These are phyloP conservation scores for Drosophila repleta DNA, from an alignment of 1,140 invertebrate genomes.

Conservation along the genomic window DNA sequence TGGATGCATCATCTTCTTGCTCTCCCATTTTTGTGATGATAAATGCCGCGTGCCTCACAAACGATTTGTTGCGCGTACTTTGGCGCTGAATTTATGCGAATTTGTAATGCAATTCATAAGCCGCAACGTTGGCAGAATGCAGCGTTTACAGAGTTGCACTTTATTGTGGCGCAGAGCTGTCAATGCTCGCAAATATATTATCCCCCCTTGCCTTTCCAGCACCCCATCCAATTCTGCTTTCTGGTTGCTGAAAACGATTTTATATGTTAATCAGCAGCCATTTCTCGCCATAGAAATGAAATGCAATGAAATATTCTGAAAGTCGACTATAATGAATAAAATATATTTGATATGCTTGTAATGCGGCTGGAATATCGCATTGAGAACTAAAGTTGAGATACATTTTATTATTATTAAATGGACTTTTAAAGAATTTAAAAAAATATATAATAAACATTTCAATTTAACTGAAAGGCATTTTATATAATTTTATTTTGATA, in stretches of 20 bases:
- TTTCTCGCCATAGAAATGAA: conserved; percentile 43
- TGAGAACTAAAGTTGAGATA: background rate
- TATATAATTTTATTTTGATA: no score
- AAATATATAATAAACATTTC: no score
- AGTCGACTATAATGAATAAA: conserved; percentile 12
- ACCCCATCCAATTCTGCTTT: conserved; percentile 17
- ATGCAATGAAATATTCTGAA: conserved; percentile 21
- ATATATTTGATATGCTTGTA: background rate
- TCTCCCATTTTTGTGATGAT: conserved; percentile 39
- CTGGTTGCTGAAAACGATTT: conserved; percentile 28
- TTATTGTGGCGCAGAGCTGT: conserved; percentile 67
- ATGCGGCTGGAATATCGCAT: background rate
- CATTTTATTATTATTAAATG: no score
- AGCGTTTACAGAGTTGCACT: conserved; percentile 48
- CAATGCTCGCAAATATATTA: conserved; percentile 53
- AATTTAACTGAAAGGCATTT: no score
- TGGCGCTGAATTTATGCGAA: conserved; percentile 69
- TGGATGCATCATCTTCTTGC: conserved; percentile 51
- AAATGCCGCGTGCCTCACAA: conserved; percentile 64
- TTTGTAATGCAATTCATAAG: conserved; percentile 80
- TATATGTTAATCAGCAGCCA: conserved; percentile 64
- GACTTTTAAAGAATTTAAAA: no score
- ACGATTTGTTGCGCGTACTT: conserved; percentile 75
- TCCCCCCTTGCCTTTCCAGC: background rate
- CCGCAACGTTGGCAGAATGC: conserved; percentile 35